Conservation (phyloP, 2,113 vertebrate genomes). For the Clarias macrocephalus region DNA sequence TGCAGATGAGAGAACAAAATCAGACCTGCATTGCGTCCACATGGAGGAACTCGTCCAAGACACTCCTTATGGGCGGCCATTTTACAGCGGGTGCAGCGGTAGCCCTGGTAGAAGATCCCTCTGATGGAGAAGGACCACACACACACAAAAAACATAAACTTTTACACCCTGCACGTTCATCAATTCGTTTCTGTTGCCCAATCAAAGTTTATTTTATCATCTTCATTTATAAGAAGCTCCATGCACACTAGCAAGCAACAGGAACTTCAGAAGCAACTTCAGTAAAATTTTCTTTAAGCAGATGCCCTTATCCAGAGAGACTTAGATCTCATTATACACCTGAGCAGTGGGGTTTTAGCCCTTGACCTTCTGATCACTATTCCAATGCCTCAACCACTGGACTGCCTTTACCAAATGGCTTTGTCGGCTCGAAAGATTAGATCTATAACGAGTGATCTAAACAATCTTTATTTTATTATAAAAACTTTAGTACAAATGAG, state of each 20-base stretch:
- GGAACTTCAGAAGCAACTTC: neutral
- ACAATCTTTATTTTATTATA: too few relatives aligned
- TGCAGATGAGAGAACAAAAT: neutral
- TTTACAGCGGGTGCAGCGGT: slow-evolving; percentile 84
- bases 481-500: too few relatives aligned
- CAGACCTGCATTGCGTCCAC: slow-evolving; percentile 79
- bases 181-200: neutral
- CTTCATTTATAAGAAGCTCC: neutral
- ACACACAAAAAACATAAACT: neutral
- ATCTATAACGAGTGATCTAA: too few relatives aligned
- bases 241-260: neutral
- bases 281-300: neutral
- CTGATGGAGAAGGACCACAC: slow-evolving; percentile 62
- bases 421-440: too few relatives aligned
- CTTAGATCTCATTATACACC: too few relatives aligned
- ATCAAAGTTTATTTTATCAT: neutral
- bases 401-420: too few relatives aligned
- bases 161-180: neutral
- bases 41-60: slow-evolving; percentile 81
- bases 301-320: too few relatives aligned
- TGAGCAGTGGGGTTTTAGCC: too few relatives aligned
- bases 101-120: slow-evolving; percentile 91
- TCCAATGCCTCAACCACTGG: too few relatives aligned
- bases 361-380: too few relatives aligned
- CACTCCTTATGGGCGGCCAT: slow-evolving; percentile 92